Percentiles rank a stretch among this genome's conserved stretches.
Evolutionary conservation across 2,797 vertebrate species (phyloP).

Genomic region (Macropus fuliginosus): DNA sequence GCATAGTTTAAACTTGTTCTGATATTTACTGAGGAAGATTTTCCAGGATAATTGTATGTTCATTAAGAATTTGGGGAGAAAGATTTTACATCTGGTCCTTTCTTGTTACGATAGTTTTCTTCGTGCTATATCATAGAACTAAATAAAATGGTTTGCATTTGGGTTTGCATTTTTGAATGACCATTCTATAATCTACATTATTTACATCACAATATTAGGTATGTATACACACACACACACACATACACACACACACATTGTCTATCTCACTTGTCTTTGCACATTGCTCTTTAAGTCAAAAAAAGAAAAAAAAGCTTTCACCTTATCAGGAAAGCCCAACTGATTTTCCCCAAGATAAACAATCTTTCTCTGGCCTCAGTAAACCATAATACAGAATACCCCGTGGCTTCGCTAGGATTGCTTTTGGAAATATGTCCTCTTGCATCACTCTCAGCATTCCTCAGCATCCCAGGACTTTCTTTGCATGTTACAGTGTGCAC

Average conservation of each 20-base stretch:
- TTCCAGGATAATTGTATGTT: background rate
- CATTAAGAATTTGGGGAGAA: background rate
- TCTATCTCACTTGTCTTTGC: background rate
- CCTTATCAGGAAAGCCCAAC: background rate
- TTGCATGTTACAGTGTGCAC: background rate
- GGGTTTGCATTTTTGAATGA: background rate
- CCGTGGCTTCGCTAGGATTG: background rate
- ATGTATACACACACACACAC: too few relatives aligned
- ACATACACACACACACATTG: background rate
- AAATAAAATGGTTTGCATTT: background rate
- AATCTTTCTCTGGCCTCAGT: background rate
- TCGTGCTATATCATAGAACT: background rate
- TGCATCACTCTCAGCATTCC: background rate
- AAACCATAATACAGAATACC: background rate
- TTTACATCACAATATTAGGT: background rate
- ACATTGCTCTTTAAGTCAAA: background rate
- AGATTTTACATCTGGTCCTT: background rate
- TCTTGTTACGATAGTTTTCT: background rate
- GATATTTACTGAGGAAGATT: background rate
- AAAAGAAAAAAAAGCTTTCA: background rate
- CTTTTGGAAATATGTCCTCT: background rate
- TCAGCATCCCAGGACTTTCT: background rate
- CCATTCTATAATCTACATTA: background rate
- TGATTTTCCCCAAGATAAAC: conserved; percentile 6
- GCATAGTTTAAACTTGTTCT: background rate